These are phyloP conservation scores for Mechanitis mazaeus DNA, from an alignment of 2,888 invertebrate species.

Conservation along the genomic window DNA sequence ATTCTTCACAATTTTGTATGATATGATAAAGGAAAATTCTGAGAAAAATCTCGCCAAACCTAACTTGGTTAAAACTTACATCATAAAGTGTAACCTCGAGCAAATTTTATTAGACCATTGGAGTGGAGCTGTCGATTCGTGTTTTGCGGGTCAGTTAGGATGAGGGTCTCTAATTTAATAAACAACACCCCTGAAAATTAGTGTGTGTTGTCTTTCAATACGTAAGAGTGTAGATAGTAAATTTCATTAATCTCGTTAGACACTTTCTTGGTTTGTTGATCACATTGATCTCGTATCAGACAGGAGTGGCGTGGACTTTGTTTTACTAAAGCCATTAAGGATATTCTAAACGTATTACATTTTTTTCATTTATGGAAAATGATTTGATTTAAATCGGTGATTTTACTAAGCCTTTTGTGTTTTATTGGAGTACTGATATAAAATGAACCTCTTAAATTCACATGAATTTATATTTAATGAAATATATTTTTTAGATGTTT, in stretches of 20 bases:
- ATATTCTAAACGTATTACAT: too few relatives aligned
- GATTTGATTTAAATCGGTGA: too few relatives aligned
- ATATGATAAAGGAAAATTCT: not conserved
- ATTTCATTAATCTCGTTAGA: conserved; percentile 27
- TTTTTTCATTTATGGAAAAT: too few relatives aligned
- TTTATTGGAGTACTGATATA: too few relatives aligned
- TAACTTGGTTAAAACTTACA: conserved; percentile 23
- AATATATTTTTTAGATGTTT: too few relatives aligned
- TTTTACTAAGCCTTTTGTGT: too few relatives aligned
- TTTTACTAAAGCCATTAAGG: too few relatives aligned
- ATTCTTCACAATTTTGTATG: not conserved
- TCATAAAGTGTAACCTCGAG: conserved; percentile 19
- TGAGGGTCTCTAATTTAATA: conserved; percentile 35
- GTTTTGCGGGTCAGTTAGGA: conserved; percentile 31
- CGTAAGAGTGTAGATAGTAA: conserved; percentile 20
- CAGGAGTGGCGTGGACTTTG: not conserved
- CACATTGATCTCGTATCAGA: not conserved
- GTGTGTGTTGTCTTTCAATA: conserved; percentile 24
- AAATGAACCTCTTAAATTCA: too few relatives aligned
- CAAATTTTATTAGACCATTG: conserved; percentile 24
- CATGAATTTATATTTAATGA: too few relatives aligned
- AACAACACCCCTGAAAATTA: conserved; percentile 30
- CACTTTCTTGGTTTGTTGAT: conserved; percentile 21
- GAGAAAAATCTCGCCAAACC: conserved; percentile 3
- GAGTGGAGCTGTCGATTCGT: conserved; percentile 30